Percentiles rank a stretch among this genome's conserved stretches.
Conservation (phyloP, 1,140 invertebrate genomes). For the Grapholita molesta region DNA sequence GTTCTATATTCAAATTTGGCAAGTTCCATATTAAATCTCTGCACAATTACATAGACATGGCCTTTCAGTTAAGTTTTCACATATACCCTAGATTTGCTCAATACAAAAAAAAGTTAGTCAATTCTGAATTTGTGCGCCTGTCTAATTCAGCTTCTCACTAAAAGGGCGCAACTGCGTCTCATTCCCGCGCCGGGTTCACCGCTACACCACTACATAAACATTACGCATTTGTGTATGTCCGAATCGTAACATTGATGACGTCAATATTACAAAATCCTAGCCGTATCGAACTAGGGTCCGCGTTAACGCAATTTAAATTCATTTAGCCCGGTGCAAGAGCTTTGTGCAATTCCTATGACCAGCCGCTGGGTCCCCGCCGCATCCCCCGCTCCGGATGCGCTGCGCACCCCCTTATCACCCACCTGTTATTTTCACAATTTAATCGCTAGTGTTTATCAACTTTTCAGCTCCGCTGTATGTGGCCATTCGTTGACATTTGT, state of each 20-base stretch:
- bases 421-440: neutral
- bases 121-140: neutral
- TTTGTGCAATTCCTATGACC: neutral
- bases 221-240: neutral
- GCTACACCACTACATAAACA: neutral
- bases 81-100: neutral
- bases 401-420: neutral
- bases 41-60: no score
- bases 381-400: neutral
- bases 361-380: neutral
- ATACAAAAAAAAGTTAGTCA: neutral
- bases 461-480: neutral
- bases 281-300: neutral
- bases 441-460: slow-evolving; percentile 1
- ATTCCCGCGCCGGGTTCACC: neutral
- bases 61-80: no score
- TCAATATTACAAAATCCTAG: neutral
- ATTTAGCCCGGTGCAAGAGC: neutral
- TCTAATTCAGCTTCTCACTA: neutral
- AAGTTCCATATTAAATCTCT: no score
- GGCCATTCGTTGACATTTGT: neutral
- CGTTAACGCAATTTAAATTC: neutral
- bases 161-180: neutral
- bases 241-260: neutral
- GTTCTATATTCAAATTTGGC: no score